Percentiles rank a stretch among this genome's conserved stretches.
phyloP scores from a whole-genome alignment of 2,888 invertebrate genomes.

The Zaprionus lineosus region DNA sequence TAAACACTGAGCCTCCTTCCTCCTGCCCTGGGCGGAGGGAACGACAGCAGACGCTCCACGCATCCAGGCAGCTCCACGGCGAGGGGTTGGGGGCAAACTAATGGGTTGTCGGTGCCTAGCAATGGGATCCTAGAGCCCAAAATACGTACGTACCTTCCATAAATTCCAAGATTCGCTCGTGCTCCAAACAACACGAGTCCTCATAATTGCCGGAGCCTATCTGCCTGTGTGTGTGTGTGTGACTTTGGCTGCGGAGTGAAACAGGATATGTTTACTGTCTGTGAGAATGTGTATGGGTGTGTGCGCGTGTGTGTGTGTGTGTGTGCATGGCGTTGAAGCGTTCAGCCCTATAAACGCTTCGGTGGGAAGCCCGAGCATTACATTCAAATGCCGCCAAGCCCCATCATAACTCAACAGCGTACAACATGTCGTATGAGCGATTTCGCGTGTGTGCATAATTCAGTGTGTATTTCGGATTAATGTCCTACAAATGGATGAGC shows the following conservation, averaged over 20 bases:
- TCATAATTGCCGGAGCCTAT: slow-evolving; percentile 44
- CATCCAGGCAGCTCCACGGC: not conserved
- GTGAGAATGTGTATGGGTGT: slow-evolving; percentile 1
- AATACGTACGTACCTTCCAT: slow-evolving; percentile 32
- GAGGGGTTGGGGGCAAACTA: slow-evolving; percentile 27
- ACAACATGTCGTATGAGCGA: slow-evolving; percentile 54
- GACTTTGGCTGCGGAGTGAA: too few species aligned
- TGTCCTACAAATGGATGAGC: slow-evolving; percentile 54
- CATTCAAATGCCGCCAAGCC: not conserved
- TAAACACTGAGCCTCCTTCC: slow-evolving; percentile 30
- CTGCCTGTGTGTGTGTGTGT: not conserved
- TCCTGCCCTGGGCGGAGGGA: too few species aligned
- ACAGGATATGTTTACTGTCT: too few species aligned
- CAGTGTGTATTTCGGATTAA: slow-evolving; percentile 50
- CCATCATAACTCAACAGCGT: slow-evolving; percentile 35
- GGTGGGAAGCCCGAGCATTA: slow-evolving; percentile 5
- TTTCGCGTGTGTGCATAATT: slow-evolving; percentile 49
- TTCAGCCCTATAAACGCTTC: slow-evolving; percentile 26
- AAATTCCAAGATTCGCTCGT: slow-evolving; percentile 32
- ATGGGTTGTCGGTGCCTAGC: slow-evolving; percentile 44
- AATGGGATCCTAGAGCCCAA: slow-evolving; percentile 7
- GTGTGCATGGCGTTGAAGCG: slow-evolving; percentile 11
- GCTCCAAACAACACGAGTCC: slow-evolving; percentile 22
- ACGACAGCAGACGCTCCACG: not conserved
- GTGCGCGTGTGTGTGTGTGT: slow-evolving; percentile 3